A percentile compares a stretch with the other conserved stretches of the same genome.
phyloP scores from a whole-genome alignment of 1,140 invertebrate species.

The Wiebesia pumilae region DNA sequence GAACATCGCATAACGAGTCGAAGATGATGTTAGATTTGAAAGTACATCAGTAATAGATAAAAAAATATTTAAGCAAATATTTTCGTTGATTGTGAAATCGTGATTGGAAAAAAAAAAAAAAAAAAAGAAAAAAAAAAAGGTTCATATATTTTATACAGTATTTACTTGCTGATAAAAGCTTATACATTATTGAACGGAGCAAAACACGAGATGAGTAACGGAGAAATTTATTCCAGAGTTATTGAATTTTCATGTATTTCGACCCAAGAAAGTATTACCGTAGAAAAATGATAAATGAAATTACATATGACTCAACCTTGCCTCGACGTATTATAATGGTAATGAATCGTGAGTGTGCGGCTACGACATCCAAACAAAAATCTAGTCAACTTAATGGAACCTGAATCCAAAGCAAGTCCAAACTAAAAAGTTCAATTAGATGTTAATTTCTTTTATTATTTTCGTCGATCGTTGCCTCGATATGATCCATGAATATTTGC shows the following conservation, averaged over 20 bases:
- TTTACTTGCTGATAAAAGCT: neutral
- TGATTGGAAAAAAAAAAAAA: neutral
- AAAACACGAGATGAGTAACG: neutral
- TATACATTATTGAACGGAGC: neutral
- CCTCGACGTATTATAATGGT: neutral
- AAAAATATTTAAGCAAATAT: neutral
- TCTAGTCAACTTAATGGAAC: neutral
- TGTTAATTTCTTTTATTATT: neutral
- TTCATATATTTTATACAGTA: neutral
- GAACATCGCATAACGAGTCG: neutral
- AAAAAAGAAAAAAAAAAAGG: neutral
- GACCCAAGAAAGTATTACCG: neutral
- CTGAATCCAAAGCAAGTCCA: neutral
- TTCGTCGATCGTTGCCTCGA: neutral
- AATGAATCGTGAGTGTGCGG: neutral
- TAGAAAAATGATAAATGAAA: conserved; percentile 4
- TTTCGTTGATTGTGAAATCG: neutral
- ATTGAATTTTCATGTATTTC: neutral
- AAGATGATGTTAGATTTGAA: neutral
- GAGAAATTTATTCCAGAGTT: neutral
- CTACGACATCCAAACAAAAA: neutral
- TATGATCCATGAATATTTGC: neutral
- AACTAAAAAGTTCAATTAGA: neutral
- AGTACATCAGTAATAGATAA: neutral
- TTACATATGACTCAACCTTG: neutral